A percentile compares a stretch with the other conserved stretches of the same genome.
phyloP scores from a whole-genome alignment of 2,888 invertebrate species.

The Eupithecia subfuscata region DNA sequence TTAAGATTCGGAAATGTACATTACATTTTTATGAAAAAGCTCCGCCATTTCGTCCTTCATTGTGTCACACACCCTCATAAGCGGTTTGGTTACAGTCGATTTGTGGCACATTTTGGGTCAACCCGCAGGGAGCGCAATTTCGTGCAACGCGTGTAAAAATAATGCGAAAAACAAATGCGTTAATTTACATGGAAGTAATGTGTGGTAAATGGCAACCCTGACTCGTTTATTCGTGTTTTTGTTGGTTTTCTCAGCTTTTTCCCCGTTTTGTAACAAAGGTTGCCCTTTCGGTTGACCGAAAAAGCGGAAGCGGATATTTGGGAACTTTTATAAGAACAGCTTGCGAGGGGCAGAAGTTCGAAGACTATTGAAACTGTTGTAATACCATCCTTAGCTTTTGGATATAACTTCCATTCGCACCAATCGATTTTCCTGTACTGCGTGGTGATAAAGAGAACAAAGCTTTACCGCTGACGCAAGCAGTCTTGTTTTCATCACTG shows the following conservation, averaged over 20 bases:
- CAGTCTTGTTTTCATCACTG: no score
- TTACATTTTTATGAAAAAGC: background rate
- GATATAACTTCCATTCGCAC: no score
- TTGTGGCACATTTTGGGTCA: constrained; percentile 5
- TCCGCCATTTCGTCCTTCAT: background rate
- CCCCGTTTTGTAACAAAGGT: background rate
- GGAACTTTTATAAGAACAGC: background rate
- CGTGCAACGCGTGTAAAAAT: background rate
- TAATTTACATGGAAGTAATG: background rate
- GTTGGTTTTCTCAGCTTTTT: background rate
- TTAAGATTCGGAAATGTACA: background rate
- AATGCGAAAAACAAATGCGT: background rate
- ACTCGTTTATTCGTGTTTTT: background rate
- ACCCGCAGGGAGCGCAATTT: background rate
- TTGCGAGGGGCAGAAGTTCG: background rate
- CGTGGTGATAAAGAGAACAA: no score
- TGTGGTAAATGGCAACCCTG: background rate
- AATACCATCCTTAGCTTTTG: background rate
- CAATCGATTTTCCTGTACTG: no score
- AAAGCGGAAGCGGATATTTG: background rate
- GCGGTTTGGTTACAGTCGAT: background rate
- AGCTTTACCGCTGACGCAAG: no score
- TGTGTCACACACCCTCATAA: constrained; percentile 6
- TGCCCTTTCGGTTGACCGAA: background rate
- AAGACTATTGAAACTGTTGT: background rate